Evolutionary conservation across 2,797 vertebrate genomes (phyloP), one percentile per base, ranked within the genome.

Genomic region (Arremon brunneinucha): DNA sequence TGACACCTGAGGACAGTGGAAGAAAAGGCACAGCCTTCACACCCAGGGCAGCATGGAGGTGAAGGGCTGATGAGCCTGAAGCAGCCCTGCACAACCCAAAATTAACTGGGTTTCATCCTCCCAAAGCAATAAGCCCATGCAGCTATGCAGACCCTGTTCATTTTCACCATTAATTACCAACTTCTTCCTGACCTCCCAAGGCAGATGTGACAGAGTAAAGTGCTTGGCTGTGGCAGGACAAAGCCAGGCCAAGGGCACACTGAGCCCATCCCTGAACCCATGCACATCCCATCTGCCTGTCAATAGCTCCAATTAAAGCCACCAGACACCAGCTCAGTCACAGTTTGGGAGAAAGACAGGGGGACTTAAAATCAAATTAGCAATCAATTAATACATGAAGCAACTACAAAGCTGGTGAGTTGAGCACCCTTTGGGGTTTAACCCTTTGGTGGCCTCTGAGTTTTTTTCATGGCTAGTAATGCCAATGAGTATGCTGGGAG

Each of bases 341-440:
- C 1, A 4, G n/a, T 35, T 17, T 53, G 52, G 68, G 60, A 83
- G 28, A 85, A 72, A 59, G 49, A 88, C 37, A 81, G n/a, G 32
- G 78, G 50, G 39, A 70, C 35, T 59, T 92, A 77, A 90, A 95
- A 97, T 76, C 95, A 93, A 95, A 93, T 83, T 69, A 96, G 23
- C 35, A 59, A 94, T 95, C 55, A 49, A 96, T 95, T 94, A 81
- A 75, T 87, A 70, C 20, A 87, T 63, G 57, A 94, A 93, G 69
- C 71, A 69, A 52, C 53, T 71, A 15, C 1, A 71, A 41, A 78
- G 77, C 68, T 62, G 63, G 41, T 56, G 50, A 86, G 63, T 26
- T 63, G 37, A 90, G 52, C 8, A 46, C 28, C 35, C 74, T 86
- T 56, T 1, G 41, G 55, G 64, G 7, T 70, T 96, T 95, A 94